Evolutionary conservation across 1,140 invertebrate genomes (phyloP).

Genomic region (Colletes latitarsis): DNA sequence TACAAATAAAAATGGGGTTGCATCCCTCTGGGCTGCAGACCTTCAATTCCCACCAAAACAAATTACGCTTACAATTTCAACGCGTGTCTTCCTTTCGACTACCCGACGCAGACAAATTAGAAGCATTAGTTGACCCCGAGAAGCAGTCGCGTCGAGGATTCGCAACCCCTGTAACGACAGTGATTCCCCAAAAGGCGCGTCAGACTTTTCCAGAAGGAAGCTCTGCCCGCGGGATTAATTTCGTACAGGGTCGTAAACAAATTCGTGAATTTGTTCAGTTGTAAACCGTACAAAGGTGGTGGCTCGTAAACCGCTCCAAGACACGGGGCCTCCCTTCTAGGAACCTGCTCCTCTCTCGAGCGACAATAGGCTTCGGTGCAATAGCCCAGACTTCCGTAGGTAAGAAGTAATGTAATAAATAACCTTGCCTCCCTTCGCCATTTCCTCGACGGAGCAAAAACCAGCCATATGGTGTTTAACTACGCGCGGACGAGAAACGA

Average conservation of each 20-base stretch:
- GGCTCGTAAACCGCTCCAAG: conserved; percentile 3
- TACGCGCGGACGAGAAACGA: conserved; percentile 60
- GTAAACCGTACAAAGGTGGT: conserved; percentile 10
- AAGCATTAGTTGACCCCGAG: neutral
- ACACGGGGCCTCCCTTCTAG: conserved; percentile 27
- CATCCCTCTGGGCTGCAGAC: too few relatives aligned
- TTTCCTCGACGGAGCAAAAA: conserved; percentile 61
- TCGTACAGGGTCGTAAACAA: conserved; percentile 10
- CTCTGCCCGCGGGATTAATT: conserved; percentile 27
- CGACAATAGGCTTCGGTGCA: conserved; percentile 60
- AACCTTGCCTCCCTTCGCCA: conserved; percentile 53
- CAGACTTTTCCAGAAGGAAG: neutral
- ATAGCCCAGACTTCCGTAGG: conserved; percentile 65
- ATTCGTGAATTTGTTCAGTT: conserved; percentile 12
- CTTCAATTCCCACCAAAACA: too few relatives aligned
- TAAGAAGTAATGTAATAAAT: conserved; percentile 66
- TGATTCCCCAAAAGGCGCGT: neutral
- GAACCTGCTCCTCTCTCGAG: conserved; percentile 19
- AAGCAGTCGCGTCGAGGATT: too few relatives aligned
- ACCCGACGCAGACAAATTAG: conserved; percentile 7
- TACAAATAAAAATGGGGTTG: too few relatives aligned
- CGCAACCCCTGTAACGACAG: conserved; percentile 19
- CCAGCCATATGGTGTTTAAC: conserved; percentile 62
- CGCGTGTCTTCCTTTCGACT: neutral
- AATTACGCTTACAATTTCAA: too few relatives aligned